Conservation (phyloP, 2,113 vertebrate species). For the Guaruba guarouba region DNA sequence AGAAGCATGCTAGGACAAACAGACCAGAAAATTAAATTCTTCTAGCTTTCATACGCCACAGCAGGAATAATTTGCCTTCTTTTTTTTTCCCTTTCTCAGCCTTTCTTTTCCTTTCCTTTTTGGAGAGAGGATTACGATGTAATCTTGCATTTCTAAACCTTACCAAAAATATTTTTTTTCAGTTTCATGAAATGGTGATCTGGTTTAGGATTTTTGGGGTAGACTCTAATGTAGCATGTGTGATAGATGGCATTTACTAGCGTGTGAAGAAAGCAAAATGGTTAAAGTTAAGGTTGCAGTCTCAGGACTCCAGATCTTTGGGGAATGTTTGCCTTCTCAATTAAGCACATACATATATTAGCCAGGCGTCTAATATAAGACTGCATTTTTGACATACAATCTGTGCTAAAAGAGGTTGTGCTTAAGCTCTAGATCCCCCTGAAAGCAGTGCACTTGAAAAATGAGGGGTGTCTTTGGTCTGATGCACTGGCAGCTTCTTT, state of each 20-base stretch:
- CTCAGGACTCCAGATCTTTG: not conserved
- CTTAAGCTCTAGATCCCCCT: not conserved
- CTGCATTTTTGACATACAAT: not conserved
- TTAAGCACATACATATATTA: not conserved
- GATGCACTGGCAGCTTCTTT: not conserved
- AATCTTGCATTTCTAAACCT: slow-evolving; percentile 20
- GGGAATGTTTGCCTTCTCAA: slow-evolving; percentile 11
- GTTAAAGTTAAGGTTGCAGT: slow-evolving; percentile 15
- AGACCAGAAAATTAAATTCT: slow-evolving; percentile 69
- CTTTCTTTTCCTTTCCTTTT: slow-evolving; percentile 29
- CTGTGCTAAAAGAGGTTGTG: not conserved
- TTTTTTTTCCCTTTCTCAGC: not conserved
- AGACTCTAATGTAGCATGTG: not conserved
- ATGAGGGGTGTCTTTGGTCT: fast-evolving
- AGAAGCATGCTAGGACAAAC: slow-evolving; percentile 61
- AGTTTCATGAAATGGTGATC: not conserved
- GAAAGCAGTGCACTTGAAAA: not conserved
- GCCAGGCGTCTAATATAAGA: slow-evolving; percentile 15
- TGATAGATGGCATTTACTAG: slow-evolving; percentile 1
- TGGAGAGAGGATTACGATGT: not conserved
- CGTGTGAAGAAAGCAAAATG: slow-evolving; percentile 2
- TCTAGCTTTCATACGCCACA: slow-evolving; percentile 33
- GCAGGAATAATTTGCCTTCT: not conserved
- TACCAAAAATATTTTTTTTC: not conserved
- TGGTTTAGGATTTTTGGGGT: not conserved